A percentile compares a stretch with the other conserved stretches of the same genome.
These are phyloP conservation scores for Tragulus kanchil DNA, from an alignment of 2,113 vertebrate species.

Conservation along the genomic window DNA sequence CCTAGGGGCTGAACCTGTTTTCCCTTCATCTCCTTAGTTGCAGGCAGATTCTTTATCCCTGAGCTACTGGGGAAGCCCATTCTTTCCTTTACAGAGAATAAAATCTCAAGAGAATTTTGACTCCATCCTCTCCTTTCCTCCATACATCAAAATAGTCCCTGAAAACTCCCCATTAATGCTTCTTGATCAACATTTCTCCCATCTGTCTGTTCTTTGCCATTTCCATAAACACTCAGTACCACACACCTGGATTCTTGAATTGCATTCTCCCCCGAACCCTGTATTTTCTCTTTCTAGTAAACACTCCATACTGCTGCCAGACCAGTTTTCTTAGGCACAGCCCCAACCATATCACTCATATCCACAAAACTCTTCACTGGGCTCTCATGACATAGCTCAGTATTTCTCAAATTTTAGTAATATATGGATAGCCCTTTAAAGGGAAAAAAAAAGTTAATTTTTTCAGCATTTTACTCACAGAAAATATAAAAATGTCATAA, in stretches of 20 bases:
- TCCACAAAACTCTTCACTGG: conserved; percentile 12
- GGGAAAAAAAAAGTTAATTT: conserved; percentile 8
- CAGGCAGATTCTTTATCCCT: background rate
- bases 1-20: background rate
- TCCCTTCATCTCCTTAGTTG: background rate
- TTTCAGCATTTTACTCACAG: conserved; percentile 53
- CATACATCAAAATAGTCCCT: conserved; percentile 32
- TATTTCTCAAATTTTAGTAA: conserved; percentile 29
- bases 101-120: conserved; percentile 20
- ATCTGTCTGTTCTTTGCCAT: background rate
- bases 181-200: background rate
- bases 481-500: conserved; percentile 54
- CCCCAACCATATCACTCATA: background rate
- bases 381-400: background rate
- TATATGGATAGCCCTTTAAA: background rate
- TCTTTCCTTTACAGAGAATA: conserved; percentile 12
- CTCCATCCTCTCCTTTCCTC: background rate
- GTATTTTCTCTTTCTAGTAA: conserved; percentile 45
- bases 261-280: background rate
- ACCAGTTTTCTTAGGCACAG: conserved; percentile 30
- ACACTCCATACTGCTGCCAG: background rate
- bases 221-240: background rate
- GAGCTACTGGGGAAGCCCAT: background rate
- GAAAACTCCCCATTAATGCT: background rate
- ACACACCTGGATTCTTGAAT: conserved; percentile 10